Evolutionary conservation across 2,888 invertebrate species (phyloP).

Genomic region (Diadromus collaris): DNA sequence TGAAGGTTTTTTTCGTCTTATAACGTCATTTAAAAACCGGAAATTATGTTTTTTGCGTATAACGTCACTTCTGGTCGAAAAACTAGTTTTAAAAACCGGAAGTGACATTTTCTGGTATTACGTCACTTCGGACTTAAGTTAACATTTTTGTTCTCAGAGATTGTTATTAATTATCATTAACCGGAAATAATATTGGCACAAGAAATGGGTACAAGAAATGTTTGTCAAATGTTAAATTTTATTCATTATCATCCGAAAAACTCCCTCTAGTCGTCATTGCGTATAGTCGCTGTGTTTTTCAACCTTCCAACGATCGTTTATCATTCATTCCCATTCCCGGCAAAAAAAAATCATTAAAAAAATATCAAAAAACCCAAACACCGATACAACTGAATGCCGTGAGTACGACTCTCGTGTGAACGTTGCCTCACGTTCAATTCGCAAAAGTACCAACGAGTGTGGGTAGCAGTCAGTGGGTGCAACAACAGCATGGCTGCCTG

Average conservation of each 20-base stretch:
- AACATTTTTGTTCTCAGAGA: too few species aligned
- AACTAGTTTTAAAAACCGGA: too few species aligned
- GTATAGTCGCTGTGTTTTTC: background rate
- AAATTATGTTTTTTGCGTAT: too few species aligned
- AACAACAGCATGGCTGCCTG: constrained; percentile 71
- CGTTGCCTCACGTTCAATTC: constrained; percentile 27
- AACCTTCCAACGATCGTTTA: background rate
- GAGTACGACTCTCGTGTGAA: constrained; percentile 36
- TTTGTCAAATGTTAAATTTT: background rate
- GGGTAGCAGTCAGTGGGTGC: constrained; percentile 72
- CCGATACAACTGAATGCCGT: background rate
- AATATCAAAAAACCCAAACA: background rate
- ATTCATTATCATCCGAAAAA: background rate
- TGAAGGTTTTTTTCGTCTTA: too few species aligned
- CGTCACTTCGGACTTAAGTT: too few species aligned
- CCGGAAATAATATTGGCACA: too few species aligned
- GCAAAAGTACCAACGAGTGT: constrained; percentile 62
- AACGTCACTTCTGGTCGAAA: too few species aligned
- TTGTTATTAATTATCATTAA: too few species aligned
- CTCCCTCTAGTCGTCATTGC: background rate
- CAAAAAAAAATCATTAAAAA: constrained; percentile 4
- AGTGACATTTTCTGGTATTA: too few species aligned
- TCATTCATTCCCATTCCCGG: background rate
- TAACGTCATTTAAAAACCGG: too few species aligned
- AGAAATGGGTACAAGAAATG: too few species aligned